Evolutionary conservation across 2,113 vertebrate genomes (phyloP).

Genomic region (Smithornis capensis): DNA sequence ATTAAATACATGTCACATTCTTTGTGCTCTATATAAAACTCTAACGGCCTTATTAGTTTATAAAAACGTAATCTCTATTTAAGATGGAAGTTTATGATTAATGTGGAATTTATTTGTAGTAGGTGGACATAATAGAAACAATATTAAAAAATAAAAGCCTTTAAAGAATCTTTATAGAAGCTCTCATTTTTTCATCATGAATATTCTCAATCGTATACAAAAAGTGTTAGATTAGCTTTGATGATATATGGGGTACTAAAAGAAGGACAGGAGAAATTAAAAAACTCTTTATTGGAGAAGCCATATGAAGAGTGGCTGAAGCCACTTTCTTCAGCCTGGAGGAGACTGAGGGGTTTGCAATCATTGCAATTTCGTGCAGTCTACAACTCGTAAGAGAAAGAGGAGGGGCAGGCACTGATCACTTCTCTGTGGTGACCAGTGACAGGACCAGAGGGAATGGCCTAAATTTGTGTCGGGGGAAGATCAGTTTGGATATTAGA

Average conservation of each 20-base stretch:
- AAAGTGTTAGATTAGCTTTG: background rate
- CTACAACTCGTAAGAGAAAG: background rate
- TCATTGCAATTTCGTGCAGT: background rate
- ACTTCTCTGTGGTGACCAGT: background rate
- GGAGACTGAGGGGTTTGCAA: background rate
- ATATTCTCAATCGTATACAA: background rate
- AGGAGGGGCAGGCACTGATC: background rate
- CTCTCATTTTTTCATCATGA: background rate
- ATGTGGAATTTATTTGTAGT: background rate
- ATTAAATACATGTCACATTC: background rate
- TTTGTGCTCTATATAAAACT: background rate
- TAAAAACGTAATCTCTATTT: conserved; percentile 4
- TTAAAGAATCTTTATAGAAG: background rate
- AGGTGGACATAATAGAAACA: background rate
- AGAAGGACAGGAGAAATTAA: background rate
- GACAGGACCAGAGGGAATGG: background rate
- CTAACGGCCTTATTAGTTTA: background rate
- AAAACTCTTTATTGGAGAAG: background rate
- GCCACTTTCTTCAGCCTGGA: background rate
- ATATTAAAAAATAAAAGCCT: background rate
- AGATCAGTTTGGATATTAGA: background rate
- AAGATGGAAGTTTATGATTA: background rate
- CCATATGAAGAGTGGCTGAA: background rate
- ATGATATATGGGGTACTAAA: background rate
- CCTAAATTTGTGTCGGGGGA: background rate